Base-by-base conservation (phyloP, 2,113 vertebrate species). In the Oxygymnocypris stewartii region DNA sequence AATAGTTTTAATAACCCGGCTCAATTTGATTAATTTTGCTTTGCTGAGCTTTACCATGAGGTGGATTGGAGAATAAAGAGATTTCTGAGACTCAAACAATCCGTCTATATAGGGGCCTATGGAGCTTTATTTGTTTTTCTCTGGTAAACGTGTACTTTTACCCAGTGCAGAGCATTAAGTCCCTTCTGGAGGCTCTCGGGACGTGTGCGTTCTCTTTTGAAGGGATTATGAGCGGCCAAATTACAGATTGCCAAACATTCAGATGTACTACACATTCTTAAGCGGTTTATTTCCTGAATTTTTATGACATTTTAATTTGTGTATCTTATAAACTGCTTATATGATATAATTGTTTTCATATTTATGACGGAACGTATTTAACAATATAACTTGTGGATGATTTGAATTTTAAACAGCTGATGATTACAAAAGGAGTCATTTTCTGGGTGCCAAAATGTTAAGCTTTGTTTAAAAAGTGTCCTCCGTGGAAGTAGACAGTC, bases 221-320 rank as follows among this genome's bases (percentile, higher is more conserved):
- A 11, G 5, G 12, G 73, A 44, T n/a, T 47, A 14, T 25, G 5
- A 80, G 20, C 18, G 31, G 35, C 35, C 31, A 80, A 80, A 80
- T 63, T 13, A 80, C 37, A 61, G 12, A 61, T 25, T 80, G 78
- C 78, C 54, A 80, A 80, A 63, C 13, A 37, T 54, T 18, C 16
- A 54, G 18, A 54, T 54, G 16, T 54, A 54, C 51, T 54, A 54
- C 54, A 61, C 14, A 1, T 25, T 79, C 54, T 40, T 40, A 31
- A 79, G 18, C 47, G 7, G 9, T 40, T 59, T 61, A n/a, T 37
- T 79, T 59, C 31, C 49, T 79, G 16, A 12, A 10, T 59, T 4
- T 42, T 28, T 49, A n/a, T 47, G 20, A 23, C 18, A 18, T 73
- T 23, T 74, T 74, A 12, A 20, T 10, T 40, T 73, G 35, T 16